Base-by-base conservation (phyloP, 2,113 vertebrate genomes). In the Zosterops japonicus region DNA sequence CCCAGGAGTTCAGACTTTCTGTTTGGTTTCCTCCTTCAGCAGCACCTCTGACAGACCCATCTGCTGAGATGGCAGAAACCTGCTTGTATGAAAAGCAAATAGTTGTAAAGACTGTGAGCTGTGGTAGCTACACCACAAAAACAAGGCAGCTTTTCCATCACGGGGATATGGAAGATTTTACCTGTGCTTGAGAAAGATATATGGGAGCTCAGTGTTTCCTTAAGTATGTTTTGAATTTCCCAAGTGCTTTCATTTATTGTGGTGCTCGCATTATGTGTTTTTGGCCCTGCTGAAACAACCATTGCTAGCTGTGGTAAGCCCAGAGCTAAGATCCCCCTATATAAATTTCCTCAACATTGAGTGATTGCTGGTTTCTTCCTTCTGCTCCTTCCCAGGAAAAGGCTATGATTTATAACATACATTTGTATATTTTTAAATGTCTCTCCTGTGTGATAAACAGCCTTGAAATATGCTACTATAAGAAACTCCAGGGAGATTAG, bases 381-480 rank as follows among this genome's bases (percentile, higher is more conserved):
- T 70, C 44, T 84, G 65, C 61, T 93, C 53, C 81, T 84, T 87
- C 53, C 49, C 81, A 71, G 72, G 52, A 42, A 82, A 72, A 93
- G 27, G 33, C 42, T 65, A 18, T 71, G 83, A 84, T 87, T 96
- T 94, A 84, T 23, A 75, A 60, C 44, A n/a, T 25, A 25, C 29
- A 56, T 60, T 89, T 12, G 14, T 87, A 12, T 78, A 72, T 84
- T 96, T 96, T 96, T 15, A 87, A 75, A 89, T 25, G 74, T 84
- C 92, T n/a, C 39, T 93, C 79, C 56, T 90, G 9, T 61, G 47
- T 92, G 83, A 90, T 63, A 94, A 95, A 92, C 25, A 59, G 35
- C 29, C 50, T 78, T 92, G 88, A 94, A 95, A 93, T 80, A 85
- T 27, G 68, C 23, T 39, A 46, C 42, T 74, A 2, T 44, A 79